These are phyloP conservation scores for Petrosia ficiformis DNA, from an alignment of 37 sponge, comb jelly and placozoan species.

Conservation along the genomic window DNA sequence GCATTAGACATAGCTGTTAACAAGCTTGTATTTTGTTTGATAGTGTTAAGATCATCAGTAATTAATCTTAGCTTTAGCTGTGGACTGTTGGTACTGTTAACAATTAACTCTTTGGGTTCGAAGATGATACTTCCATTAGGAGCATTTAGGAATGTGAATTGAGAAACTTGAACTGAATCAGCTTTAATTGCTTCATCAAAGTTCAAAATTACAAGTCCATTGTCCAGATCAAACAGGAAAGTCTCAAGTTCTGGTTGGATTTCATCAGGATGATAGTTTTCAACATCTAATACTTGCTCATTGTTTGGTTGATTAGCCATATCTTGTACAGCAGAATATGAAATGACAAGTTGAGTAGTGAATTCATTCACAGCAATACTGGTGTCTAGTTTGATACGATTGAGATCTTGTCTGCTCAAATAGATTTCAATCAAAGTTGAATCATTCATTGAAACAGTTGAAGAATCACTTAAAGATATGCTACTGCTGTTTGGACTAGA, in stretches of 20 bases:
- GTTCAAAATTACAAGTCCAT: conserved; percentile 45
- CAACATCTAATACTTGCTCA: conserved; percentile 29
- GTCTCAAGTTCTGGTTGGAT: conserved; percentile 43
- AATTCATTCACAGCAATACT: conserved; percentile 41
- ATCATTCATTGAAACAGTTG: conserved; percentile 44
- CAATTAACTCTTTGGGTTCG: conserved; percentile 28
- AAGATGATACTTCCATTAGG: conserved; percentile 42
- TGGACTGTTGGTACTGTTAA: conserved; percentile 68
- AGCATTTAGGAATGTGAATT: conserved; percentile 49
- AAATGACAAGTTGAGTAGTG: conserved; percentile 47
- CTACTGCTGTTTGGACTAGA: conserved; percentile 38
- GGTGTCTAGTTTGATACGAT: conserved; percentile 72
- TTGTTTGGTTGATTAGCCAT: conserved; percentile 57
- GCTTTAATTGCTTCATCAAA: conserved; percentile 78
- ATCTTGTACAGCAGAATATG: conserved; percentile 42
- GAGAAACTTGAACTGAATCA: conserved; percentile 39
- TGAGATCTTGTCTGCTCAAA: conserved; percentile 46
- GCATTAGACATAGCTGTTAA: conserved; percentile 50
- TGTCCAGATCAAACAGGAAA: conserved; percentile 72
- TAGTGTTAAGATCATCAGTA: conserved; percentile 72
- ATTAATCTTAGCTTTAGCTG: conserved; percentile 41
- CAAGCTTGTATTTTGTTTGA: conserved; percentile 73
- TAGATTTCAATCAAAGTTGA: conserved; percentile 48
- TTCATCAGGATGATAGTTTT: conserved; percentile 38
- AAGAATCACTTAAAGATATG: conserved; percentile 49